A percentile compares a stretch with the other conserved stretches of the same genome.
These are phyloP conservation scores for Motacilla tschutschensis DNA, from an alignment of 2,113 vertebrate species.

Conservation along the genomic window DNA sequence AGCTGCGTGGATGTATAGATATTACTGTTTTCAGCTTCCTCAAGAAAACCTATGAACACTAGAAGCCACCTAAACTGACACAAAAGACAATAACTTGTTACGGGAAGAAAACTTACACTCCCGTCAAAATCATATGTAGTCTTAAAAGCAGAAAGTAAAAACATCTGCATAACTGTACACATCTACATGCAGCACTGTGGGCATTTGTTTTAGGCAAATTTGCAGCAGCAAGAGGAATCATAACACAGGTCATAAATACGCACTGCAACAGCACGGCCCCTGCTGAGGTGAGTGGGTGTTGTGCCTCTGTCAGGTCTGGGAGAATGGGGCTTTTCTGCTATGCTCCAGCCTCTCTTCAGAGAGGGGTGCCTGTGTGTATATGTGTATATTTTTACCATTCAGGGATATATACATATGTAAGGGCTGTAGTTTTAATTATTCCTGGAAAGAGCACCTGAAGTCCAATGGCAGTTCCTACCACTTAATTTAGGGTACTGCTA, in stretches of 20 bases:
- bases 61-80: not conserved
- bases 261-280: not conserved
- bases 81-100: not conserved
- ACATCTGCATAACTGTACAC: not conserved
- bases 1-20: not conserved
- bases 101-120: not conserved
- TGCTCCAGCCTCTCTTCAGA: not conserved
- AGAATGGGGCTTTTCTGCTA: not conserved
- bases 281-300: not conserved
- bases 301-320: not conserved
- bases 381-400: not conserved
- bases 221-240: not conserved
- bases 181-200: not conserved
- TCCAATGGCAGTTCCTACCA: not conserved
- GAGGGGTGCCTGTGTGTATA: accelerated
- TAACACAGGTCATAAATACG: not conserved
- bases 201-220: conserved; percentile 13
- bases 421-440: not conserved
- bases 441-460: not conserved
- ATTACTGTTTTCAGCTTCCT: not conserved
- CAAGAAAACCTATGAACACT: not conserved
- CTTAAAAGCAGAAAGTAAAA: not conserved
- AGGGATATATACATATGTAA: not conserved
- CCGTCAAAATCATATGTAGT: not conserved
- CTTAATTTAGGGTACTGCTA: not conserved